A percentile compares a stretch with the other conserved stretches of the same genome.
These are phyloP conservation scores for Rattus norvegicus DNA, from an alignment of 2,113 vertebrate genomes.

Conservation along the genomic window DNA sequence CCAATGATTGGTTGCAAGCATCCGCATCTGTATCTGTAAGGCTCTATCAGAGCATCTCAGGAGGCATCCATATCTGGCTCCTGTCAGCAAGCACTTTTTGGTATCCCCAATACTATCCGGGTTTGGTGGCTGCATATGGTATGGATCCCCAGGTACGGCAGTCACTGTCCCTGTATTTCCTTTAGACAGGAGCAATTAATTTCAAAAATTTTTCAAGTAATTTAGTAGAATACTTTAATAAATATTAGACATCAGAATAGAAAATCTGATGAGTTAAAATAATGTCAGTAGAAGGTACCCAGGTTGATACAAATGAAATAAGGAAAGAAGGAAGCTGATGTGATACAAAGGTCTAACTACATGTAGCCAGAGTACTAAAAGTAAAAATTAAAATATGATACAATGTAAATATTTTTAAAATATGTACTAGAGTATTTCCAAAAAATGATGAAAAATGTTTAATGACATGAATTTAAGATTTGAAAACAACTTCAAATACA, in stretches of 20 bases:
- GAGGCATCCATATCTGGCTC: too few species aligned
- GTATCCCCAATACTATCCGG: too few species aligned
- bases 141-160: too few species aligned
- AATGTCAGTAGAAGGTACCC: background rate
- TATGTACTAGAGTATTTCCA: background rate
- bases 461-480: background rate
- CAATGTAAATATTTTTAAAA: background rate
- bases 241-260: background rate
- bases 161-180: too few species aligned
- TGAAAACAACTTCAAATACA: background rate
- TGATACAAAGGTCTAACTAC: background rate
- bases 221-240: background rate
- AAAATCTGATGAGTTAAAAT: constrained; percentile 12
- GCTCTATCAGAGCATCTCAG: too few species aligned
- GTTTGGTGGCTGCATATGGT: too few species aligned
- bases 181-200: background rate
- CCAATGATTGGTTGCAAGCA: too few species aligned
- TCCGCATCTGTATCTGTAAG: too few species aligned
- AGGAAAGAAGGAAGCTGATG: background rate
- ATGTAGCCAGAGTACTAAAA: background rate
- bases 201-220: background rate
- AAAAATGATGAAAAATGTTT: background rate
- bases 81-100: too few species aligned
- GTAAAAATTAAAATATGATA: background rate
- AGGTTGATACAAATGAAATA: background rate